Conservation (phyloP, 2,113 vertebrate genomes). For the Ochotona princeps region DNA sequence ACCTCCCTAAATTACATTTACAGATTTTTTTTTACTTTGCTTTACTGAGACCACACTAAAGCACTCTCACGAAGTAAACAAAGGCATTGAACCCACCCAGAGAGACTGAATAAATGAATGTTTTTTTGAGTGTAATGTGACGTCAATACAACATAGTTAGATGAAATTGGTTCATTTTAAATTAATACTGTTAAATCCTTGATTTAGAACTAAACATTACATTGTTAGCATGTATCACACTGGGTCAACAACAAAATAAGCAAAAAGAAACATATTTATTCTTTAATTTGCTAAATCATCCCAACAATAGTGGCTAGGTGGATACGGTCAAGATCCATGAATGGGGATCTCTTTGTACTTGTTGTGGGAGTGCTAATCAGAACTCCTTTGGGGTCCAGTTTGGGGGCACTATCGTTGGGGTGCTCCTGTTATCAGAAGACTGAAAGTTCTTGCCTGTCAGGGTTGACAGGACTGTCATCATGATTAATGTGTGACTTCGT, state of each 20-base stretch:
- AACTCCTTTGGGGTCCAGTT: not conserved
- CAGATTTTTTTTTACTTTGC: constrained; percentile 38
- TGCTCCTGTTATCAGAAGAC: not conserved
- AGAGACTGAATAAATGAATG: constrained; percentile 47
- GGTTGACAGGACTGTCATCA: not conserved
- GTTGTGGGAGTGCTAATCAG: not conserved
- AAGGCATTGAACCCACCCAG: constrained; percentile 18
- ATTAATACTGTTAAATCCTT: constrained; percentile 51
- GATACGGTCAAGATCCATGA: not conserved
- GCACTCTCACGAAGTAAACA: not conserved
- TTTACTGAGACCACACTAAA: constrained; percentile 26
- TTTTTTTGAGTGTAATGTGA: not conserved
- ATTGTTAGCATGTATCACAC: constrained; percentile 25
- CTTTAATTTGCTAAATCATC: constrained; percentile 29
- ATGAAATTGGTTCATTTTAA: constrained; percentile 34
- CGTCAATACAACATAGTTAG: not conserved
- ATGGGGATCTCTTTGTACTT: not conserved
- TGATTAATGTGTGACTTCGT: constrained; percentile 6
- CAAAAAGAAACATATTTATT: not conserved
- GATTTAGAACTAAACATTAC: constrained; percentile 49
- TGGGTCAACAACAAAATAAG: constrained; percentile 30
- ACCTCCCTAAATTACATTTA: not conserved
- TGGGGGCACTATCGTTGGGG: not conserved
- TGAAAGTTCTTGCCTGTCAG: not conserved
- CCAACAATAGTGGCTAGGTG: not conserved